A percentile compares a stretch with the other conserved stretches of the same genome.
Evolutionary conservation across 2,113 vertebrate species (phyloP).

Genomic region (Muntiacus reevesi): DNA sequence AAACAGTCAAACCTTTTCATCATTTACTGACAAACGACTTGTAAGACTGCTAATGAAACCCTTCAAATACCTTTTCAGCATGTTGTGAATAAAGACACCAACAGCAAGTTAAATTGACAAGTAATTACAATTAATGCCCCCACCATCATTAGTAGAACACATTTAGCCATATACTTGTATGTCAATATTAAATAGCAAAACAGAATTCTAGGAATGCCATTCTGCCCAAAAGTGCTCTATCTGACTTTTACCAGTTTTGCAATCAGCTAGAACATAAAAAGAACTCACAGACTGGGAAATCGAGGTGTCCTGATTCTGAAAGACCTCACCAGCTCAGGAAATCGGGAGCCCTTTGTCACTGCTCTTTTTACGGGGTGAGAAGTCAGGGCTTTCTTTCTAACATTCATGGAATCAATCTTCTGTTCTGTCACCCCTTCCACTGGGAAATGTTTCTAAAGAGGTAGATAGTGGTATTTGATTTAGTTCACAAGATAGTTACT

Average conservation of each 20-base stretch:
- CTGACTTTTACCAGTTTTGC: background rate
- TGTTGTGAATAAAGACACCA: conserved; percentile 40
- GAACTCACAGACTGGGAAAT: background rate
- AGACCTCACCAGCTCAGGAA: background rate
- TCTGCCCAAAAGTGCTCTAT: background rate
- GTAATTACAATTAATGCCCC: conserved; percentile 66
- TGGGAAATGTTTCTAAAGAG: background rate
- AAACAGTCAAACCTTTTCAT: conserved; percentile 74
- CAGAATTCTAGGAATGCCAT: conserved; percentile 11
- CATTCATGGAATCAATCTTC: background rate
- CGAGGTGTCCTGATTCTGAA: background rate
- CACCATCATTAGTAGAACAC: conserved; percentile 7
- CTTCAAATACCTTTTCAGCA: conserved; percentile 67
- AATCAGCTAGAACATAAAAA: background rate
- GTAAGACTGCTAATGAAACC: conserved; percentile 65
- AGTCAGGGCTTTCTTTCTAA: background rate
- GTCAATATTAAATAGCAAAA: conserved; percentile 21
- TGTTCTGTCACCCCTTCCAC: background rate
- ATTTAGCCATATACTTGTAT: background rate
- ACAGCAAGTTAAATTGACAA: conserved; percentile 51
- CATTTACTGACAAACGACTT: conserved; percentile 73
- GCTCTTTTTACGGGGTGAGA: background rate
- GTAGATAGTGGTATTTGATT: background rate
- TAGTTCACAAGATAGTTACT: background rate
- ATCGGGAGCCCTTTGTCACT: no score